Base-by-base conservation (phyloP, 1,140 invertebrate genomes). In the Eurosta solidaginis region DNA sequence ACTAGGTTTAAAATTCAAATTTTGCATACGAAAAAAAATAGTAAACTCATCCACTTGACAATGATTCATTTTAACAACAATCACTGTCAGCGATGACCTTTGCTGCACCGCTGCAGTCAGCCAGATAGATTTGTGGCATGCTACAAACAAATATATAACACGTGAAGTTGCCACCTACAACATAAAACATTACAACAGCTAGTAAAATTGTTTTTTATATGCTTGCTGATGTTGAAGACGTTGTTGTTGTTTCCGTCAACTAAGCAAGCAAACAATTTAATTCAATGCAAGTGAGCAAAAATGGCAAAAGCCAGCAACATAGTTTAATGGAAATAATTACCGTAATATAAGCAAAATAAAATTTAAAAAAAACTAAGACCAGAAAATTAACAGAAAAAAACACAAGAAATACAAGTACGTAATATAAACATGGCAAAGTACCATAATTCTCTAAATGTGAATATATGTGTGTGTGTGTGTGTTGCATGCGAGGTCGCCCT, bases 251-350 rank as follows among this genome's bases (percentile, higher is more conserved):
- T 29, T 33, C 20, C 10, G 54, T n/a, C 59, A 75, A 75, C 73
- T 29, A 75, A 75, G 73, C 73, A 75, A 75, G 45, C 73, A 75
- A 47, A 75, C 73, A 75, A 75, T 75, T 75, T 75, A 75, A 75
- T 75, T 75, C 73, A 75, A 75, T 49, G 45, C 42, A 45, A 47
- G 17, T 5, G n/a, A 68, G n/a, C 59, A 36, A 36, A 68, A 68
- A 68, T 68, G 59, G 33, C 59, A 68, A 68, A 68, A 68, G 59
- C 59, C 59, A 42, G 10, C 59, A 68, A 68, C 33, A 36, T 10
- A 42, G 0, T 33, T 63, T 63, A 20, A 2, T 68, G 33, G 59
- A 7, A 36, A 20, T 68, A 68, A 68, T 68, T 68, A 68, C 59
- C 17, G n/a, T 17, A 22, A 68, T n/a, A n/a, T n/a, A 68, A 20